A percentile compares a stretch with the other conserved stretches of the same genome.
These are phyloP conservation scores for Caenorhabditis sp. DNA, from an alignment of 2,888 invertebrate genomes.

Conservation along the genomic window DNA sequence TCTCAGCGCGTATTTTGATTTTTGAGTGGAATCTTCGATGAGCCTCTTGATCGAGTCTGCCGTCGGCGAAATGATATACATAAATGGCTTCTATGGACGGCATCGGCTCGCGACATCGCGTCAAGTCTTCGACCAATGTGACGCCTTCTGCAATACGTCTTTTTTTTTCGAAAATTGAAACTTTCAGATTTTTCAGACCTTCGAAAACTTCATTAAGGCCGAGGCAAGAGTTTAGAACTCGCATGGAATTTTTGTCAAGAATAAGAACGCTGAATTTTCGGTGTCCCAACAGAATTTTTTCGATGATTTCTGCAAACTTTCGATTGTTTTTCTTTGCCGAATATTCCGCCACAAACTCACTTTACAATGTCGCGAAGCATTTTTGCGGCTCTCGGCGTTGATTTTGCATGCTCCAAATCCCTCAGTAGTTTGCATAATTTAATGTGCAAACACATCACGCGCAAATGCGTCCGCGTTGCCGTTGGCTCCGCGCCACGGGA, in stretches of 20 bases:
- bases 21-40: slow-evolving; percentile 25
- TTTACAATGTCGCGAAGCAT: too few relatives aligned
- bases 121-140: slow-evolving; percentile 38
- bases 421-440: too few relatives aligned
- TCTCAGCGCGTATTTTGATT: background rate
- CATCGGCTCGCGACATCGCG: slow-evolving; percentile 28
- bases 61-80: slow-evolving; percentile 13
- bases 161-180: background rate
- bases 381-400: too few relatives aligned
- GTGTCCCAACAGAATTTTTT: slow-evolving; percentile 16
- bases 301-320: slow-evolving; percentile 14
- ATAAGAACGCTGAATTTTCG: slow-evolving; percentile 23
- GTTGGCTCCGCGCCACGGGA: background rate
- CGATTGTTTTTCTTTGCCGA: background rate
- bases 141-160: slow-evolving; percentile 20
- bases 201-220: slow-evolving; percentile 26
- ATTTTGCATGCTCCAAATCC: too few relatives aligned
- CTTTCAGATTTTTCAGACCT: slow-evolving; percentile 1
- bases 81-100: slow-evolving; percentile 43
- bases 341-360: too few relatives aligned
- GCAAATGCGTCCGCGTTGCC: background rate
- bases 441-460: too few relatives aligned
- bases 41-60: slow-evolving; percentile 8
- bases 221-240: slow-evolving; percentile 28
- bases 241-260: slow-evolving; percentile 21